Base-by-base conservation (phyloP, 2,888 invertebrate species). In the Polyommatus iphigenia region DNA sequence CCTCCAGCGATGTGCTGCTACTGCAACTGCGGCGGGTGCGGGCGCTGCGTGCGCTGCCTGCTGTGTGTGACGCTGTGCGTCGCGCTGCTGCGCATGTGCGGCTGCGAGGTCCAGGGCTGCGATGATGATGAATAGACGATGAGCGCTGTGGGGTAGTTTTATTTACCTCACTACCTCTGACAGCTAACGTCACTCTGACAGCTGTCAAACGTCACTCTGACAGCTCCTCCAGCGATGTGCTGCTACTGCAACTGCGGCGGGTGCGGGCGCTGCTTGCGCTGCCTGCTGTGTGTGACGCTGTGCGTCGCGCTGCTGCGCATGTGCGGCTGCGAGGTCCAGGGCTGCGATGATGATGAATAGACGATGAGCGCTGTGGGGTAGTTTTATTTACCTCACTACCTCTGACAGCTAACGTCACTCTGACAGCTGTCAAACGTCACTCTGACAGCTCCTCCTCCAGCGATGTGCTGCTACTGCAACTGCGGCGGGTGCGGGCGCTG, bases 241-340 rank as follows among this genome's bases (percentile, higher is more conserved):
- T 71, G 71, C 71, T 71, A 36, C 71, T 71, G 71, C 20, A 71
- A 41, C 71, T 71, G 71, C 41, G 71, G 71, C 8, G 32, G n/a
- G n/a, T 71, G 71, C 41, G 71, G 71, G 41, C 71, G 71, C 3
- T 71, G 71, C 41, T 41, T 71, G 32, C 71, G 71, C n/a, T 71
- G 71, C 10, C 71, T 71, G 36, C 71, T 71, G 36, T 71, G 71
- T 10, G 71, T 71, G 71, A 71, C 41, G 18, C 71, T 71, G 32
- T 71, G 71, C n/a, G 71, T 71, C 8, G 32, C 32, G 18, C 75
- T 75, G 24, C 50, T 75, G 73, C 20, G 24, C 15, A 50, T 75
- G 75, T 75, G 75, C 75, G 75, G 75, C 54, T 75, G 75, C 54
- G 75, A 50, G 54, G 75, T 75, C 6, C 29, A 75, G 29, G 46